Percentiles rank a stretch among this genome's conserved stretches.
phyloP scores from a whole-genome alignment of 2,888 invertebrate species.

The Cyrtodaria siliqua region DNA sequence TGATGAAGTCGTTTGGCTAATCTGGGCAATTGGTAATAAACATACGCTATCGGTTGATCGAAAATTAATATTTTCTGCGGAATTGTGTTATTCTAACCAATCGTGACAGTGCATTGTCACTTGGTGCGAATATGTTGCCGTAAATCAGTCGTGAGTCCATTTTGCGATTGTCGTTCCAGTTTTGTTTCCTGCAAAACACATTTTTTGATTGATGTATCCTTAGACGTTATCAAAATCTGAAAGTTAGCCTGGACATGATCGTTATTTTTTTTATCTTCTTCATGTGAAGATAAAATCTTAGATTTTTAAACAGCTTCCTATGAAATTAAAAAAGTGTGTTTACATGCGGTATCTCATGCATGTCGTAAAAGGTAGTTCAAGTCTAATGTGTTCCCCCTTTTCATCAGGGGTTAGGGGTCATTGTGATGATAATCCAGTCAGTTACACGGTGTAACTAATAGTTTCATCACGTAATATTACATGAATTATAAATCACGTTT shows the following conservation, averaged over 20 bases:
- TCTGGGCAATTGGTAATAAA: conserved; percentile 46
- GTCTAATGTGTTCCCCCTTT: too few relatives aligned
- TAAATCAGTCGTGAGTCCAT: conserved; percentile 41
- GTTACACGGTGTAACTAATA: too few relatives aligned
- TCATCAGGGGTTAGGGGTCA: too few relatives aligned
- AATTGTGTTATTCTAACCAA: conserved; percentile 42
- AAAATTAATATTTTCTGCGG: conserved; percentile 31
- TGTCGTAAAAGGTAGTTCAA: too few relatives aligned
- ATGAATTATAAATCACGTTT: too few relatives aligned
- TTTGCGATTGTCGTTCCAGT: conserved; percentile 43
- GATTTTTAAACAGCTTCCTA: too few relatives aligned
- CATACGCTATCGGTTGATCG: conserved; percentile 34
- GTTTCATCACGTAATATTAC: too few relatives aligned
- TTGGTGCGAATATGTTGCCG: conserved; percentile 39
- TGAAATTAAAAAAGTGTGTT: too few relatives aligned
- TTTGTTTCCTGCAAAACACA: background rate
- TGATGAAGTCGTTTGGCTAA: conserved; percentile 53
- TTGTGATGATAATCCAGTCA: too few relatives aligned
- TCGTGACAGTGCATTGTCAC: conserved; percentile 49
- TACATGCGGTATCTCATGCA: too few relatives aligned
- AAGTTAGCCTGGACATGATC: background rate
- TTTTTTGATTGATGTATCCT: conserved; percentile 11
- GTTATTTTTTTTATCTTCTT: background rate
- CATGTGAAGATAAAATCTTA: too few relatives aligned
- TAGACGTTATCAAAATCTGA: background rate